A percentile compares a stretch with the other conserved stretches of the same genome.
phyloP scores from a whole-genome alignment of 2,888 invertebrate species.

The Pseudoips prasinana region DNA sequence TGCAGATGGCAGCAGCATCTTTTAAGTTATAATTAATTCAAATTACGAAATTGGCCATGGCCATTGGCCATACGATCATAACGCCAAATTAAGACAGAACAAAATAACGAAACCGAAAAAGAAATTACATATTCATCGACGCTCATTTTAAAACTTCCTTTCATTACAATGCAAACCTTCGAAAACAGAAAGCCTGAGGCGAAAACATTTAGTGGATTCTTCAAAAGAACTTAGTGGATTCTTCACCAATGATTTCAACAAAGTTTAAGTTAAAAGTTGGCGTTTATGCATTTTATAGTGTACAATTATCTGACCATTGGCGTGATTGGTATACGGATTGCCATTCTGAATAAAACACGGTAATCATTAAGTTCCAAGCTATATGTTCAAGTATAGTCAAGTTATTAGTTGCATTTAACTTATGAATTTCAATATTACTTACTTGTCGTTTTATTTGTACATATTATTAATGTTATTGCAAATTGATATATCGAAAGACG shows the following conservation, averaged over 20 bases:
- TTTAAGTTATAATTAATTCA: no score
- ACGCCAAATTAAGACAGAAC: constrained; percentile 16
- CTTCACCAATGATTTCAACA: constrained; percentile 30
- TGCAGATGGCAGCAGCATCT: no score
- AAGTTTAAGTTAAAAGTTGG: constrained; percentile 36
- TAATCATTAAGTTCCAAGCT: constrained; percentile 45
- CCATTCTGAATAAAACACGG: no score
- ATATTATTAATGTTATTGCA: no score
- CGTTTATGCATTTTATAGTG: constrained; percentile 66
- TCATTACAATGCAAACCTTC: constrained; percentile 23
- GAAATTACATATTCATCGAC: constrained; percentile 21
- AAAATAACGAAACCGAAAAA: constrained; percentile 21
- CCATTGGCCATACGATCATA: not conserved
- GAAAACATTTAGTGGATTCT: no score
- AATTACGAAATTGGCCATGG: no score
- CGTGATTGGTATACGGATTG: constrained; percentile 50
- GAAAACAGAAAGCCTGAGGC: constrained; percentile 28
- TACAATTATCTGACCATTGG: constrained; percentile 61
- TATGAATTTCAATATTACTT: no score
- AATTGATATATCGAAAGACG: no score
- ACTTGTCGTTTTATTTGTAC: no score
- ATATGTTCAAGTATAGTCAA: no score
- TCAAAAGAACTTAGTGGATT: constrained; percentile 34
- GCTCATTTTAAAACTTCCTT: constrained; percentile 16
- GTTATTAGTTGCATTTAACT: no score